phyloP scores from a whole-genome alignment of 2,113 vertebrate genomes.

The Gavia stellata region DNA sequence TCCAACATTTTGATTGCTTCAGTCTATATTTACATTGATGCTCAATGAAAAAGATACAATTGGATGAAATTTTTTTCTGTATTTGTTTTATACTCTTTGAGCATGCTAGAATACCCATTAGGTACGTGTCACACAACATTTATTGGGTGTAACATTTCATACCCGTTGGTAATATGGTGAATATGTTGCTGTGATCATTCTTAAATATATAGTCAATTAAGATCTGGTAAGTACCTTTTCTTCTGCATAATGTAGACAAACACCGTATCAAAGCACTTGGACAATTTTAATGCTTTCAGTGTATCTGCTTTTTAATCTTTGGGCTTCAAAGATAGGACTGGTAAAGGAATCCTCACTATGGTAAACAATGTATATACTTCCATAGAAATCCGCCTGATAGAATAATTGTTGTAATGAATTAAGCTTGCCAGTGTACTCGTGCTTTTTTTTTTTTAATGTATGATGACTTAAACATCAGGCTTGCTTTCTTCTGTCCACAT shows the following conservation, averaged over 20 bases:
- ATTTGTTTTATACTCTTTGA: constrained; percentile 73
- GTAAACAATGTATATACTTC: constrained; percentile 62
- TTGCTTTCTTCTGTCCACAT: constrained; percentile 17
- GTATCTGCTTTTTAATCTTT: constrained; percentile 48
- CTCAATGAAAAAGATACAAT: constrained; percentile 63
- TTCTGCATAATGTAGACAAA: constrained; percentile 48
- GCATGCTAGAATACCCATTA: constrained; percentile 62
- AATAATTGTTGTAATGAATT: constrained; percentile 67
- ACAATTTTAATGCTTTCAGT: constrained; percentile 42
- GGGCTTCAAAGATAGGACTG: constrained; percentile 29
- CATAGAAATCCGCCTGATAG: constrained; percentile 61
- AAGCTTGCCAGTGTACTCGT: constrained; percentile 41
- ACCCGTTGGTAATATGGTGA: constrained; percentile 54
- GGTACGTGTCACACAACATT: constrained; percentile 62
- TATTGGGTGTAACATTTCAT: constrained; percentile 68
- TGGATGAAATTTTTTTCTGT: constrained; percentile 60
- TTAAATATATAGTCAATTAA: constrained; percentile 66
- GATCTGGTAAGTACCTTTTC: constrained; percentile 51
- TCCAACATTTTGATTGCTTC: constrained; percentile 76
- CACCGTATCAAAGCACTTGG: constrained; percentile 51
- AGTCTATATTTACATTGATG: constrained; percentile 70
- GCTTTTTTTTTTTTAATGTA: not conserved
- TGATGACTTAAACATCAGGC: constrained; percentile 20
- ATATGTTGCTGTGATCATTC: constrained; percentile 53
- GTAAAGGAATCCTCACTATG: constrained; percentile 50